Evolutionary conservation across 2,888 invertebrate species (phyloP).

Genomic region (Rotaria macrura): DNA sequence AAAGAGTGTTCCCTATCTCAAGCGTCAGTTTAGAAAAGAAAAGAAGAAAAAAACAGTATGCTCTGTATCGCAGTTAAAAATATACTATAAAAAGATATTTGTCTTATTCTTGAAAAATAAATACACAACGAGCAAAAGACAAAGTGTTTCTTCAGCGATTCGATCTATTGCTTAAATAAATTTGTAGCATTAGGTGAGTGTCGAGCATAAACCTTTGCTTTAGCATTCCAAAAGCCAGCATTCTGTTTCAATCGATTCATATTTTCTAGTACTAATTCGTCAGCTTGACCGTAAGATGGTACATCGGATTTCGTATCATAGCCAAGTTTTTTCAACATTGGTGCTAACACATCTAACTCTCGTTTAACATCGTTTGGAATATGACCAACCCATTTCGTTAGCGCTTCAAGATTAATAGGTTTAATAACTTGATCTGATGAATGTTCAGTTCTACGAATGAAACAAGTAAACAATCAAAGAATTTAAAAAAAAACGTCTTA

Average conservation of each 20-base stretch:
- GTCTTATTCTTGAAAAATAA: too few relatives aligned
- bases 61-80: too few relatives aligned
- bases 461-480: slow-evolving; percentile 34
- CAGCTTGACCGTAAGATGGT: slow-evolving; percentile 79
- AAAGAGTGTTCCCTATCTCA: too few relatives aligned
- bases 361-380: slow-evolving; percentile 69
- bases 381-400: slow-evolving; percentile 55
- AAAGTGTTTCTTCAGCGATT: too few relatives aligned
- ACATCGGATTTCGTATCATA: slow-evolving; percentile 94
- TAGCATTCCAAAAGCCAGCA: slow-evolving; percentile 43
- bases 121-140: too few relatives aligned
- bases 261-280: slow-evolving; percentile 60
- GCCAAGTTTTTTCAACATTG: slow-evolving; percentile 73
- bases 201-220: slow-evolving; percentile 35
- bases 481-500: background rate
- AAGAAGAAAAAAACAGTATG: too few relatives aligned
- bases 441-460: slow-evolving; percentile 69
- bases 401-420: slow-evolving; percentile 87
- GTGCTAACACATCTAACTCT: slow-evolving; percentile 82
- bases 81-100: too few relatives aligned
- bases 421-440: slow-evolving; percentile 97
- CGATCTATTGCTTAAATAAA: background rate
- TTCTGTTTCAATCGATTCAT: slow-evolving; percentile 49
- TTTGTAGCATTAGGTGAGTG: background rate
- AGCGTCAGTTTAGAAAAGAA: too few relatives aligned